Conservation (phyloP, 1,140 invertebrate species). For the Rhysida immarginata region DNA sequence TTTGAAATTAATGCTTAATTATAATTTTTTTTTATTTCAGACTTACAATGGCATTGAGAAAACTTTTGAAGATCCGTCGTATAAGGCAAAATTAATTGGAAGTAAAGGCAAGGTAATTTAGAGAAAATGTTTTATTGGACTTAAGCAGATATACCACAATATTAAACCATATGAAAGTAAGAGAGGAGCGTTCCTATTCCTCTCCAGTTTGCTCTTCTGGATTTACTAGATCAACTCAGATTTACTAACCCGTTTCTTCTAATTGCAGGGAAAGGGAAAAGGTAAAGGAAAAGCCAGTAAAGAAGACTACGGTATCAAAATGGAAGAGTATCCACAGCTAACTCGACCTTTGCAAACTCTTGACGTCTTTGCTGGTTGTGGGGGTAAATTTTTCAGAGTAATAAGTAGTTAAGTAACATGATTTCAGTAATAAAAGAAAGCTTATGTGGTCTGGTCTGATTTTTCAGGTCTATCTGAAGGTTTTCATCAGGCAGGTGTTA, state of each 20-base stretch:
- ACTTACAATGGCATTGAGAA: slow-evolving; percentile 39
- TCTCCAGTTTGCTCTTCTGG: too few relatives aligned
- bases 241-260: too few relatives aligned
- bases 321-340: slow-evolving; percentile 26
- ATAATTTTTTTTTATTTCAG: too few relatives aligned
- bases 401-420: too few relatives aligned
- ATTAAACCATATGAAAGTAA: too few relatives aligned
- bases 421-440: too few relatives aligned
- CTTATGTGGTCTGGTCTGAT: too few relatives aligned
- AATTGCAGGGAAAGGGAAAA: slow-evolving; percentile 51
- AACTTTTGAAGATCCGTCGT: slow-evolving; percentile 44
- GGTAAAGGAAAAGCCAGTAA: slow-evolving; percentile 44
- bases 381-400: slow-evolving; percentile 47
- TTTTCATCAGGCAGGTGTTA: slow-evolving; percentile 51
- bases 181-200: too few relatives aligned
- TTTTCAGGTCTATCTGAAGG: slow-evolving; percentile 33
- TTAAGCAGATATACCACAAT: too few relatives aligned
- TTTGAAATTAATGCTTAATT: too few relatives aligned
- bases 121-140: too few relatives aligned
- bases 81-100: slow-evolving; percentile 40
- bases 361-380: slow-evolving; percentile 82
- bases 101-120: slow-evolving; percentile 38
- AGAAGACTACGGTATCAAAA: slow-evolving; percentile 17
- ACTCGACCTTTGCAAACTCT: slow-evolving; percentile 43
- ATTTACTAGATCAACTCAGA: too few relatives aligned